A percentile compares a stretch with the other conserved stretches of the same genome.
These are phyloP conservation scores for Chydorus sphaericus DNA, from an alignment of 2,888 invertebrate species.

Conservation along the genomic window DNA sequence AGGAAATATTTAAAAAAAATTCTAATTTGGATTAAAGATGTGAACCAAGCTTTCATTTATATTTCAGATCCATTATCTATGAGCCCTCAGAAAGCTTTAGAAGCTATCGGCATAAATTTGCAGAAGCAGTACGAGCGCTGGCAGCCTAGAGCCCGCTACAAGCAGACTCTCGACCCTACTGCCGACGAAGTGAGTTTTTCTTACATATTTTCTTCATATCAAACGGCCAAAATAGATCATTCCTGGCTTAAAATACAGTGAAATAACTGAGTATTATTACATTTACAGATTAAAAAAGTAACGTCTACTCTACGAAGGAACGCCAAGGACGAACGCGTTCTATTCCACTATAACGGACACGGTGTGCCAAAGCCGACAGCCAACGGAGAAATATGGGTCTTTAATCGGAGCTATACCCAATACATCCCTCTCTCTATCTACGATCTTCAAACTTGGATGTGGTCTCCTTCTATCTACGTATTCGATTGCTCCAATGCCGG, in stretches of 20 bases:
- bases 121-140: constrained; percentile 96
- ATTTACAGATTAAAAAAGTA: constrained; percentile 51
- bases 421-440: constrained; percentile 97
- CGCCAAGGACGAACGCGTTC: constrained; percentile 93
- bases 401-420: constrained; percentile 79
- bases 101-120: constrained; percentile 75
- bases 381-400: constrained; percentile 41
- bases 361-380: constrained; percentile 95
- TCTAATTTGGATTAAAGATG: too few relatives aligned
- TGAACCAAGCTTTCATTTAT: too few relatives aligned
- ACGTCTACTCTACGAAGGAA: constrained; percentile 86
- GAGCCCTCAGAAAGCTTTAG: constrained; percentile 80
- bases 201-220: not conserved
- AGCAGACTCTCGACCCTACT: constrained; percentile 92
- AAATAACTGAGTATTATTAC: not conserved
- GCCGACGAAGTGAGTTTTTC: constrained; percentile 65
- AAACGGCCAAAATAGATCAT: not conserved
- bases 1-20: too few relatives aligned
- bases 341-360: constrained; percentile 99
- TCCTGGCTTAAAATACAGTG: not conserved
- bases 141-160: constrained; percentile 96
- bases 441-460: constrained; percentile 99
- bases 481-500: constrained; percentile 99
- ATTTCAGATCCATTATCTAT: constrained; percentile 64
- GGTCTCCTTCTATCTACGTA: constrained; percentile 95